phyloP scores from a whole-genome alignment of 2,113 vertebrate species.

The Cinclus mexicanus region DNA sequence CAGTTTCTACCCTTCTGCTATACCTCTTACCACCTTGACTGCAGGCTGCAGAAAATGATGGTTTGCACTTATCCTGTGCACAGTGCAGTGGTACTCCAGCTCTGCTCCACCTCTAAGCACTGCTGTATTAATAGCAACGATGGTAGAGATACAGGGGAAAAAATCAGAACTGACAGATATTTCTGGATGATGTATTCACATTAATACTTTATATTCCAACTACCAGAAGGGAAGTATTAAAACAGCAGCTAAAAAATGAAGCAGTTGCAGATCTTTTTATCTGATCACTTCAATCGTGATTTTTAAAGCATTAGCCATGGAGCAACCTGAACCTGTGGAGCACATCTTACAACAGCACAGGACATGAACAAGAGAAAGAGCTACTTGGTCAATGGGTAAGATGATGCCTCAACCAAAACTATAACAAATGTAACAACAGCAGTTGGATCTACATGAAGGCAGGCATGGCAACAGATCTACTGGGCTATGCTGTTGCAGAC shows the following conservation, averaged over 20 bases:
- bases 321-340: background rate
- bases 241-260: background rate
- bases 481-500: background rate
- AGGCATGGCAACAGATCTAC: background rate
- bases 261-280: background rate
- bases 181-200: slow-evolving; percentile 22
- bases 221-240: background rate
- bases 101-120: background rate
- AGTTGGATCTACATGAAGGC: background rate
- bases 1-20: background rate
- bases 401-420: background rate
- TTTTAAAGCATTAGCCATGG: background rate
- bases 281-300: background rate
- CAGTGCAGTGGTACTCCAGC: background rate
- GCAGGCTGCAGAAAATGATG: background rate
- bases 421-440: background rate
- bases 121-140: background rate
- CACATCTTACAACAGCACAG: background rate
- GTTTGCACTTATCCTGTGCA: background rate
- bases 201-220: slow-evolving; percentile 5
- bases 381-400: background rate
- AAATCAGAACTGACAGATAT: slow-evolving; percentile 21
- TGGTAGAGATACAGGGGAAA: background rate
- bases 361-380: background rate
- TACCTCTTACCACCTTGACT: background rate